Evolutionary conservation across 64 coral and sea anemone genomes (phyloP).

Genomic region (Pocillopora damicornis): DNA sequence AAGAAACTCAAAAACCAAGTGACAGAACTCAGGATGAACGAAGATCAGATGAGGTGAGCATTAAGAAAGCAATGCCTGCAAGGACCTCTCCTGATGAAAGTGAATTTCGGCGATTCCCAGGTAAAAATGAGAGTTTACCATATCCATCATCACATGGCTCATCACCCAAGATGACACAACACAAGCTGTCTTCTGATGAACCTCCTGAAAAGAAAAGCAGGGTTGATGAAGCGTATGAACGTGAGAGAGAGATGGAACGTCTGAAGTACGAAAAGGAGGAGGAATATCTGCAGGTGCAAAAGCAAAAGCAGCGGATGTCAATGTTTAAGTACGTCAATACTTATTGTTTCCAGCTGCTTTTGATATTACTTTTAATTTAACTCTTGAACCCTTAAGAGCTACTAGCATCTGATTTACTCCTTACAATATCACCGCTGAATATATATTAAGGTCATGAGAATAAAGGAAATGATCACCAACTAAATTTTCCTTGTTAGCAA

Average conservation of each 20-base stretch:
- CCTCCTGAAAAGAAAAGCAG: constrained; percentile 48
- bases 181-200: constrained; percentile 23
- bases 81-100: not conserved
- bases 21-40: constrained; percentile 18
- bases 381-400: not conserved
- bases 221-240: constrained; percentile 27
- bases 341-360: not conserved
- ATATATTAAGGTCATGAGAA: too few relatives aligned
- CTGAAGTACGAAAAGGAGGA: constrained; percentile 47
- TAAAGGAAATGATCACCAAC: too few relatives aligned
- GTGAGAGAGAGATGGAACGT: constrained; percentile 38
- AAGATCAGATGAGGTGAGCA: not conserved
- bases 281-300: constrained; percentile 44
- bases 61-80: not conserved
- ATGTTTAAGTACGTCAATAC: constrained; percentile 43
- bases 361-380: not conserved
- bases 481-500: too few relatives aligned
- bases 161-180: constrained; percentile 11
- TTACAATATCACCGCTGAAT: too few relatives aligned
- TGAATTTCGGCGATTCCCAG: constrained; percentile 5
- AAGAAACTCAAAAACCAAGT: constrained; percentile 9
- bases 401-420: too few relatives aligned
- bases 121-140: not conserved
- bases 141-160: not conserved
- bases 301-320: constrained; percentile 22